Percentiles rank a stretch among this genome's conserved stretches.
Evolutionary conservation across 2,797 vertebrate genomes (phyloP).

Genomic region (Syncerus caffer): DNA sequence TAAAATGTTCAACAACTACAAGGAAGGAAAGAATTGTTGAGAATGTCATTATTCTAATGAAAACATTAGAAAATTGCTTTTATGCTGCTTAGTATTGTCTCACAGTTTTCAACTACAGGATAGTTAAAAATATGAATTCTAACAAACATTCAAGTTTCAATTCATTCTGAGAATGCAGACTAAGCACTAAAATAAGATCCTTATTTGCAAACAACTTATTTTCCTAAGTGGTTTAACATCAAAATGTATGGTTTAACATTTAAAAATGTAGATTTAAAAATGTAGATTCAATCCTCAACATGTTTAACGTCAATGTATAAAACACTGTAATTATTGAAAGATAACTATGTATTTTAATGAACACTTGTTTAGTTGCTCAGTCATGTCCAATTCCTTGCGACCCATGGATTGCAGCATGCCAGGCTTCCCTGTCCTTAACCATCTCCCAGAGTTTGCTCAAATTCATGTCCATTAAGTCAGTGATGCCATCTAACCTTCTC

Average conservation of each 20-base stretch:
- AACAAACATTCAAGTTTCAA: background rate
- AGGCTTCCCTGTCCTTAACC: background rate
- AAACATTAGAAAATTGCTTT: background rate
- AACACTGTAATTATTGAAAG: background rate
- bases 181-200: background rate
- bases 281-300: background rate
- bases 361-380: background rate
- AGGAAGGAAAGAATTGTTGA: background rate
- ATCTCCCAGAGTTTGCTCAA: background rate
- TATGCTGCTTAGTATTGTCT: background rate
- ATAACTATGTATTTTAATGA: background rate
- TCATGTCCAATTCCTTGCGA: background rate
- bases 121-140: background rate
- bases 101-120: background rate
- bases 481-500: background rate
- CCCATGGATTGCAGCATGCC: background rate
- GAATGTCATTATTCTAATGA: background rate
- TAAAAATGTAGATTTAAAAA: conserved; percentile 10
- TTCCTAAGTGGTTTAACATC: background rate
- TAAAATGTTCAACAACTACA: background rate
- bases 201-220: conserved; percentile 11
- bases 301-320: background rate
- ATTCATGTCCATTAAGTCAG: background rate
- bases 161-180: background rate
- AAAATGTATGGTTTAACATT: no score